Percentiles rank a stretch among this genome's conserved stretches.
These are phyloP conservation scores for Streptopelia turtur DNA, from an alignment of 2,797 vertebrate species.

Conservation along the genomic window DNA sequence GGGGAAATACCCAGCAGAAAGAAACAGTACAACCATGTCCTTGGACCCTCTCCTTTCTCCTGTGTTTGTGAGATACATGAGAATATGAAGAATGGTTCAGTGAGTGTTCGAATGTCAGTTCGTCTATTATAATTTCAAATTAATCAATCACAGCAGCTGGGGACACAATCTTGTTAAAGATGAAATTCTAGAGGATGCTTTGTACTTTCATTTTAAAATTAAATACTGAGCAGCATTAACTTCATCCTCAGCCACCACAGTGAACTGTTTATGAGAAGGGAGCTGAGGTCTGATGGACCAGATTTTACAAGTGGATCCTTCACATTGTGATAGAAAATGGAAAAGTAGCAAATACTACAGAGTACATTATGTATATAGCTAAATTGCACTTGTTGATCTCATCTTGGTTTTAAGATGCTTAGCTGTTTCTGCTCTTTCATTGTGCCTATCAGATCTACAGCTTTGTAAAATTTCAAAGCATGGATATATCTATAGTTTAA, in stretches of 20 bases:
- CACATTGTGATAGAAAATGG: not conserved
- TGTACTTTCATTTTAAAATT: not conserved
- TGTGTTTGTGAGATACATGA: not conserved
- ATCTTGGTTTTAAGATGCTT: conserved; percentile 44
- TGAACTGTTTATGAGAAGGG: not conserved
- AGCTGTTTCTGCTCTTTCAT: conserved; percentile 34
- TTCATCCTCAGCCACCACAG: not conserved
- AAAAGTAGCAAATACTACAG: conserved; percentile 12
- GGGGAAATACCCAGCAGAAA: not conserved
- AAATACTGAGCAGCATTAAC: not conserved
- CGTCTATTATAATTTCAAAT: not conserved
- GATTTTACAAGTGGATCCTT: not conserved
- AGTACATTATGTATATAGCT: conserved; percentile 25
- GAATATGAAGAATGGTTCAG: not conserved
- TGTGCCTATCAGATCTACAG: conserved; percentile 41
- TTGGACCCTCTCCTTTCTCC: not conserved
- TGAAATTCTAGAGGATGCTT: not conserved
- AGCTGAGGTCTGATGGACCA: not conserved
- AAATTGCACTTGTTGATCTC: conserved; percentile 32
- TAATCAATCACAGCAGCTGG: not conserved
- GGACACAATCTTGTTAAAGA: not conserved
- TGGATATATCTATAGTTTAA: conserved; percentile 46
- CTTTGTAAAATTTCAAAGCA: conserved; percentile 52
- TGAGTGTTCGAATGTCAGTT: not conserved
- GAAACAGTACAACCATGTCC: not conserved